Evolutionary conservation across 2,888 invertebrate genomes (phyloP).

Genomic region (Spilosoma lubricipeda): DNA sequence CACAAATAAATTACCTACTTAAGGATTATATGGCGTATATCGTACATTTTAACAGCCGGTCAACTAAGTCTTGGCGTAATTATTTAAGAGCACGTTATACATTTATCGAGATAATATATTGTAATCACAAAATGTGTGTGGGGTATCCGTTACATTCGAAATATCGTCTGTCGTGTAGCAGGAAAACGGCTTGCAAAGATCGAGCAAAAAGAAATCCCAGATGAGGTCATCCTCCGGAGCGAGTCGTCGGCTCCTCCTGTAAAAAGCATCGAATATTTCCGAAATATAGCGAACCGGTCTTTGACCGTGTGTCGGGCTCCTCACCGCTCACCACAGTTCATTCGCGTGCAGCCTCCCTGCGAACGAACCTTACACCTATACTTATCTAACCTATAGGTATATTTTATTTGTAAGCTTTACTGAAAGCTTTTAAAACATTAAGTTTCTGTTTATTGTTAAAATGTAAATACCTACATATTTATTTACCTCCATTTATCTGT

Average conservation of each 20-base stretch:
- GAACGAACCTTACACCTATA: slow-evolving; percentile 29
- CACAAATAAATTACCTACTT: slow-evolving; percentile 53
- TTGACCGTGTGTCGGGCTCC: slow-evolving; percentile 73
- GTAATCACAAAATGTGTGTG: slow-evolving; percentile 21
- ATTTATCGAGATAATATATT: slow-evolving; percentile 21
- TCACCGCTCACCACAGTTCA: slow-evolving; percentile 69
- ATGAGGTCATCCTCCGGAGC: slow-evolving; percentile 76
- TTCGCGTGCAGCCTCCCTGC: slow-evolving; percentile 62
- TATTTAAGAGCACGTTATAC: slow-evolving; percentile 12
- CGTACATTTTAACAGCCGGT: slow-evolving; percentile 14
- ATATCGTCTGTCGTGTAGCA: slow-evolving; percentile 41
- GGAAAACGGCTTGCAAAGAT: slow-evolving; percentile 51
- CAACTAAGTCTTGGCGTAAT: background rate
- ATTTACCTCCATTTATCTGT: background rate
- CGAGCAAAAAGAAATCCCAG: slow-evolving; percentile 62
- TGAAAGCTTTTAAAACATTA: background rate
- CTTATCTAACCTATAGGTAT: slow-evolving; percentile 7
- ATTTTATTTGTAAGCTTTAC: slow-evolving; percentile 1
- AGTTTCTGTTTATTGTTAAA: background rate
- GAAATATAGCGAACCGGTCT: slow-evolving; percentile 82
- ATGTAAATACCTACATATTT: background rate
- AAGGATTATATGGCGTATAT: slow-evolving; percentile 24
- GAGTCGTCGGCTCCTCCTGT: slow-evolving; percentile 60
- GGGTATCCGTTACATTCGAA: slow-evolving; percentile 42
- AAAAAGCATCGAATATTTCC: slow-evolving; percentile 74